phyloP scores from a whole-genome alignment of 2,888 invertebrate genomes.

The Priocnemis perturbator region DNA sequence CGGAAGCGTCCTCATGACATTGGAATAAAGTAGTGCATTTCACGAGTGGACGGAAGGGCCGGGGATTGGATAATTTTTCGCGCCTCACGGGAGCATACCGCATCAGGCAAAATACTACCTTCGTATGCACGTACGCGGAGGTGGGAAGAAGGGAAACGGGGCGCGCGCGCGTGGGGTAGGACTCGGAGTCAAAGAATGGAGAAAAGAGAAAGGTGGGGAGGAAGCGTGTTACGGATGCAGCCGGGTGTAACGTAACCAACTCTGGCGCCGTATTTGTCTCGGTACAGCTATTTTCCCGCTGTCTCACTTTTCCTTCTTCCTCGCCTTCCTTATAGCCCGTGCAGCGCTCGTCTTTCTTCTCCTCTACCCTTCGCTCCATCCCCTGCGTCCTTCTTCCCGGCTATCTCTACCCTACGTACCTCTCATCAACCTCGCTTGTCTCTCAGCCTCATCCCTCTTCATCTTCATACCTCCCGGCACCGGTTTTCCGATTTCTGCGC shows the following conservation, averaged over 20 bases:
- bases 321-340: conserved; percentile 21
- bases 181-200: too few species aligned
- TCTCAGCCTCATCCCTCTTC: conserved; percentile 15
- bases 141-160: conserved; percentile 18
- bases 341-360: not conserved
- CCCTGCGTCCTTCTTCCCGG: not conserved
- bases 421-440: conserved; percentile 18
- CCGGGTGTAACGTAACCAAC: conserved; percentile 51
- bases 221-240: conserved; percentile 40
- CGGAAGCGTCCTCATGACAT: conserved; percentile 1
- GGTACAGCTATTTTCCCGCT: conserved; percentile 43
- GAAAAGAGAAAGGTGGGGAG: conserved; percentile 21
- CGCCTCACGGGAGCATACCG: conserved; percentile 17
- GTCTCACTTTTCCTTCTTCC: conserved; percentile 30
- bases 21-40: not conserved
- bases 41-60: conserved; percentile 22
- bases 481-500: conserved; percentile 1
- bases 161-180: too few species aligned
- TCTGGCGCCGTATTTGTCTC: conserved; percentile 54
- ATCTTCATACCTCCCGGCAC: conserved; percentile 18
- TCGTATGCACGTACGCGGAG: conserved; percentile 1
- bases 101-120: conserved; percentile 10
- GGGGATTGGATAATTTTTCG: conserved; percentile 57
- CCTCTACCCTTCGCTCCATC: too few species aligned
- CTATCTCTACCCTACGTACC: conserved; percentile 6